A percentile compares a stretch with the other conserved stretches of the same genome.
Conservation (phyloP, 2,113 vertebrate species). For the Pluvianellus socialis region DNA sequence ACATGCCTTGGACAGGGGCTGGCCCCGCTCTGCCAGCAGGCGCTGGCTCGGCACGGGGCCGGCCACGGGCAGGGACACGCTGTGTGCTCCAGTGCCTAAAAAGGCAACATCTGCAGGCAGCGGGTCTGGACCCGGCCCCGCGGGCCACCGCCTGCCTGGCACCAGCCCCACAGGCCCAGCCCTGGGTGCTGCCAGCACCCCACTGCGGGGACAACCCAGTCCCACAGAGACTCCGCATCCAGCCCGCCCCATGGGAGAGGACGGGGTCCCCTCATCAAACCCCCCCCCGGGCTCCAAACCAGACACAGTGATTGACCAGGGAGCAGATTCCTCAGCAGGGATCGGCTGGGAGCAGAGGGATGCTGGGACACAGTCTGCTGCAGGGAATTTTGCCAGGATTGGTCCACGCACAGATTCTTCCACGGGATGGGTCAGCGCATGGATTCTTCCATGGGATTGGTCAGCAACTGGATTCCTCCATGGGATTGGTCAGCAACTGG, state of each 20-base stretch:
- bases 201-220: neutral
- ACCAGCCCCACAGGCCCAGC: neutral
- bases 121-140: neutral
- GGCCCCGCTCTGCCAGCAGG: neutral
- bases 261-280: no score
- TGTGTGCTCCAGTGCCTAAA: constrained; percentile 71
- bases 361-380: neutral
- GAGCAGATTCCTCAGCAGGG: neutral
- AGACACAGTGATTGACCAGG: neutral
- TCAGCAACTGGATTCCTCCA: neutral
- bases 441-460: neutral
- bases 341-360: accelerated
- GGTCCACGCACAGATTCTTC: neutral
- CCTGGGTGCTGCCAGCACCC: neutral
- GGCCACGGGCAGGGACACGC: neutral
- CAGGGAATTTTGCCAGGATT: neutral
- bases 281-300: accelerated
- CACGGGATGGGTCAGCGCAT: accelerated
- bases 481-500: neutral
- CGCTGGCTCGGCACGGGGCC: neutral
- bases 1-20: neutral
- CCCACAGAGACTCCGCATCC: neutral
- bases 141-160: neutral
- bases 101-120: constrained; percentile 69
- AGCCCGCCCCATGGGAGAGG: neutral